These are phyloP conservation scores for Opisthograptis luteolata DNA, from an alignment of 2,888 invertebrate genomes.

Conservation along the genomic window DNA sequence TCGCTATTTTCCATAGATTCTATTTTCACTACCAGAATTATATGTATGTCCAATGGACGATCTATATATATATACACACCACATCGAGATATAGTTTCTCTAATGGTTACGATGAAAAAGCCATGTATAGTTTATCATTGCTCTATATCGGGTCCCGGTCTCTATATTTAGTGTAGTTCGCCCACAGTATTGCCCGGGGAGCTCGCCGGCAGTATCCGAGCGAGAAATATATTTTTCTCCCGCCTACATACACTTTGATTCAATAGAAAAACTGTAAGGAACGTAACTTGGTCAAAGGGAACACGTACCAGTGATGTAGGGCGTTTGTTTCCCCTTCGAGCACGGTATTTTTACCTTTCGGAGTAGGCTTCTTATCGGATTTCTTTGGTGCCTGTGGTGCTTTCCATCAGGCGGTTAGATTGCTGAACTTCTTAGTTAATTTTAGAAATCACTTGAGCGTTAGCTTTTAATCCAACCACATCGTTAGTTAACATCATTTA, in stretches of 20 bases:
- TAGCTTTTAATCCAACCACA: no score
- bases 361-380: no score
- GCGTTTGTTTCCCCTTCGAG: background rate
- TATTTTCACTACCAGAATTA: no score
- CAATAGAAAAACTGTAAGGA: slow-evolving; percentile 10
- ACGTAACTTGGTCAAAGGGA: background rate
- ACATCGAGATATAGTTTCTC: background rate
- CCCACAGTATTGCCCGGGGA: slow-evolving; percentile 18
- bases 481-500: no score
- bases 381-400: no score
- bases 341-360: background rate
- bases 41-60: no score
- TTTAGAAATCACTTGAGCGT: no score
- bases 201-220: slow-evolving; percentile 3
- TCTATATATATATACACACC: background rate
- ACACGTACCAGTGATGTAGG: background rate
- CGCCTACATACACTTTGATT: slow-evolving; percentile 14
- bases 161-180: slow-evolving; percentile 16
- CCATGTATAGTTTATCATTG: background rate
- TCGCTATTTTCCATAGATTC: no score
- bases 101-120: background rate
- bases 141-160: slow-evolving; percentile 8
- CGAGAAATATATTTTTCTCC: slow-evolving; percentile 10
- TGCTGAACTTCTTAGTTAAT: no score
- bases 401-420: no score